Base-by-base conservation (phyloP, 2,113 vertebrate genomes). In the Todiramphus chloris region DNA sequence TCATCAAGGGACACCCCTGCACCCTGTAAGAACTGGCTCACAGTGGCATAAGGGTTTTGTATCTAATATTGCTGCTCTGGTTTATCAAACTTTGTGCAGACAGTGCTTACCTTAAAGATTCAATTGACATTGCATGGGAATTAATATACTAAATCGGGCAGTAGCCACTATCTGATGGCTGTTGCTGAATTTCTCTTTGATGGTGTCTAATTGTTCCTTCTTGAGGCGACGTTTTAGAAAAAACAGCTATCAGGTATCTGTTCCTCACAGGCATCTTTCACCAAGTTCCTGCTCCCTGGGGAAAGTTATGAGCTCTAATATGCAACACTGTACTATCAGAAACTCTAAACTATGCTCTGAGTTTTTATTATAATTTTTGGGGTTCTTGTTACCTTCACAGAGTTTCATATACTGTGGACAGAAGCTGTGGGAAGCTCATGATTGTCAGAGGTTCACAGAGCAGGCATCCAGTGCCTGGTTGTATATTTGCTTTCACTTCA, bases 1-100 rank as follows among this genome's bases (percentile, higher is more conserved):
- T 98, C 98, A 10, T 99, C 99, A 2, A 98, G 98, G 15, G 98
- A 98, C 46, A 98, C 99, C 2, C 98, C 98, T 31, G 98, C 96
- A 4, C 99, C 99, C 14, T 99, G 99, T 99, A 97, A 99, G 99
- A 83, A 16, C 60, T 19, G 30, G 1, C 17, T 77, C 11, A 27
- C 25, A n/a, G 73, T 50, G 46, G 13, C 21, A 1, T 62, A 7
- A 55, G 16, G 15, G 31, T 0, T 30, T 87, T 62, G 2, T 69
- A 5, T 50, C 11, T 85, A 27, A 14, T 60, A 2, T 7, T 43
- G 5, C 8, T 53, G 6, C 30, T 48, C 4, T 74, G 27, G 37
- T 73, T 66, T 74, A n/a, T n/a, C 17, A 10, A 13, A 16, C 6
- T 50, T 28, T 0, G 2, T 55, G 10, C 5, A 16, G 33, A 5